These are phyloP conservation scores for Lepus timidus DNA, from an alignment of 2,113 vertebrate genomes.

Conservation along the genomic window DNA sequence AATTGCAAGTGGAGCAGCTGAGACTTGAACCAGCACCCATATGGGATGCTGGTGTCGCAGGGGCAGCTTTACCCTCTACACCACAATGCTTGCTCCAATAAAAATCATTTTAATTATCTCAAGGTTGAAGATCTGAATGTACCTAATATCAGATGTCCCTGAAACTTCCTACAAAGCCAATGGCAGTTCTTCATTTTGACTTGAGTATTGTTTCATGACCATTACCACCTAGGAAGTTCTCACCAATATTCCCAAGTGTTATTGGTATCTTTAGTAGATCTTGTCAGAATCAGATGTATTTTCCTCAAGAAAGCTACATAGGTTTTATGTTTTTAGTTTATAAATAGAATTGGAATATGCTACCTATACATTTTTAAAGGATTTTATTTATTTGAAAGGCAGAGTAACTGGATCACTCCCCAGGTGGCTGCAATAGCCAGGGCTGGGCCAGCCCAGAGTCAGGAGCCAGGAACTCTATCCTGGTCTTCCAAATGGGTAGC, in stretches of 20 bases:
- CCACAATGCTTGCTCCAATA: too few relatives aligned
- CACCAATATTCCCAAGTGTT: background rate
- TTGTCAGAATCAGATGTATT: background rate
- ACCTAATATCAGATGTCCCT: background rate
- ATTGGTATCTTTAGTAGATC: background rate
- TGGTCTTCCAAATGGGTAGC: too few relatives aligned
- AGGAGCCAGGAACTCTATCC: too few relatives aligned
- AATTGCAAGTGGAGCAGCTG: too few relatives aligned
- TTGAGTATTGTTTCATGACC: conserved; percentile 14
- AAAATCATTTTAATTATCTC: conserved; percentile 17
- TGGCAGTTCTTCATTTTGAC: conserved; percentile 26
- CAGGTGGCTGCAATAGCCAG: too few relatives aligned
- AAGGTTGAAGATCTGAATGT: background rate
- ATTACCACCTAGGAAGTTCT: background rate
- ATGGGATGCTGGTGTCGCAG: too few relatives aligned
- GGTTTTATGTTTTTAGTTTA: conserved; percentile 15
- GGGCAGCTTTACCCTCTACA: too few relatives aligned
- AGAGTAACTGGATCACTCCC: too few relatives aligned
- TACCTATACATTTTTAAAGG: background rate
- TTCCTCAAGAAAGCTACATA: background rate
- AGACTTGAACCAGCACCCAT: too few relatives aligned
- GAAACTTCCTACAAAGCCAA: background rate
- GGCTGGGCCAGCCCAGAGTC: too few relatives aligned
- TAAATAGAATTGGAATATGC: conserved; percentile 41
- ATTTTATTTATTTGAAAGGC: too few relatives aligned